Evolutionary conservation across 2,888 invertebrate species (phyloP).

Genomic region (Acanthosepion pharaonis): DNA sequence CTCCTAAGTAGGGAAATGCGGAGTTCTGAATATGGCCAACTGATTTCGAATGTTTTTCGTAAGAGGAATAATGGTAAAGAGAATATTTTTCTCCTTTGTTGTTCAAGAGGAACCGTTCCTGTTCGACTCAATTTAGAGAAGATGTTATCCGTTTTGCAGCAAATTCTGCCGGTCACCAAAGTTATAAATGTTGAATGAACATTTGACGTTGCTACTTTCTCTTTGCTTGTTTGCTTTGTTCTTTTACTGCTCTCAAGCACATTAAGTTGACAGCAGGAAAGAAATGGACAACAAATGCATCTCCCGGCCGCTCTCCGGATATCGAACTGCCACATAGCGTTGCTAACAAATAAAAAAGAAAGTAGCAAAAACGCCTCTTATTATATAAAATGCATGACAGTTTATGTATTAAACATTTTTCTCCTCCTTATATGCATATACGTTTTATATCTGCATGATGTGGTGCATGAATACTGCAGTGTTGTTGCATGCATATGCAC

Average conservation of each 20-base stretch:
- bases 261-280: slow-evolving; percentile 33
- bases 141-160: background rate
- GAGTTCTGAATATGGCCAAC: background rate
- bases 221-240: background rate
- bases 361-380: background rate
- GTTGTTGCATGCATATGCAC: background rate
- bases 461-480: background rate
- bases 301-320: background rate
- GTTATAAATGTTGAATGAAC: background rate
- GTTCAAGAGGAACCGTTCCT: background rate
- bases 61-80: background rate
- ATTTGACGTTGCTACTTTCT: background rate
- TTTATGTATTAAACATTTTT: background rate
- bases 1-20: background rate
- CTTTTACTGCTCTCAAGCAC: background rate
- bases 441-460: background rate
- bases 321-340: background rate
- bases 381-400: background rate
- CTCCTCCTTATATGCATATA: background rate
- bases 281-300: background rate
- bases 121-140: slow-evolving; percentile 6
- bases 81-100: background rate
- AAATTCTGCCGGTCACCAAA: background rate
- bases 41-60: background rate
- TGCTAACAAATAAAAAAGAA: background rate